Conservation (phyloP, 2,888 invertebrate species). For the Margaritifera margaritifera region DNA sequence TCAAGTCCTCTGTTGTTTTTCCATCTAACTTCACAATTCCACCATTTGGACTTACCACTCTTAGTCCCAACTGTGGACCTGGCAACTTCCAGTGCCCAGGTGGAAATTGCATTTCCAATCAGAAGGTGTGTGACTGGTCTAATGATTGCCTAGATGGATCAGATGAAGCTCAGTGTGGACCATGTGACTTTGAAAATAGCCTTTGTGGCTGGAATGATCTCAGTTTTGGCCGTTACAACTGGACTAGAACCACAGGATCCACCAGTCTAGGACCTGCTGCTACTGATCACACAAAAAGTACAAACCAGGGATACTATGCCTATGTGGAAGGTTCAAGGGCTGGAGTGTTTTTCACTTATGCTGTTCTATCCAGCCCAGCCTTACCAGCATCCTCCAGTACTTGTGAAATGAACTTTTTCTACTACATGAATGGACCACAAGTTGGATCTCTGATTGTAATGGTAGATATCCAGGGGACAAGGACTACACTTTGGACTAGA, state of each 20-base stretch:
- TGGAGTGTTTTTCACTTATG: conserved; percentile 47
- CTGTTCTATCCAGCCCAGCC: conserved; percentile 51
- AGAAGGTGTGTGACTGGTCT: conserved; percentile 58
- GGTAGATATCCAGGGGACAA: conserved; percentile 33
- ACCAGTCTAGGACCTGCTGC: conserved; percentile 30
- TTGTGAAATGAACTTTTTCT: conserved; percentile 63
- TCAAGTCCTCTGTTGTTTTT: conserved; percentile 34
- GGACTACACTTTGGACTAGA: conserved; percentile 21
- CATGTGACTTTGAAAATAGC: conserved; percentile 64
- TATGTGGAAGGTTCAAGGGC: conserved; percentile 50
- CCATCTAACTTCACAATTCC: conserved; percentile 46
- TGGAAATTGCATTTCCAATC: conserved; percentile 49
- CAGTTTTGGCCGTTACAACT: conserved; percentile 57
- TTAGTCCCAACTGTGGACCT: conserved; percentile 35
- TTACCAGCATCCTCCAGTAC: conserved; percentile 45
- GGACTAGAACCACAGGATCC: conserved; percentile 46
- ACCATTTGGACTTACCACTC: conserved; percentile 42
- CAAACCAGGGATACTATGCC: conserved; percentile 51
- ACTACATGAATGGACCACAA: conserved; percentile 55
- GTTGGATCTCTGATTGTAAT: conserved; percentile 42
- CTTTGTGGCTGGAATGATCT: conserved; percentile 62
- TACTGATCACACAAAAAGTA: conserved; percentile 46
- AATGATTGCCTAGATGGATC: conserved; percentile 55
- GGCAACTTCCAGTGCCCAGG: conserved; percentile 55
- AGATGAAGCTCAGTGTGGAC: conserved; percentile 63